phyloP scores from a whole-genome alignment of 1,140 invertebrate genomes.

The Kradibia gibbosae region DNA sequence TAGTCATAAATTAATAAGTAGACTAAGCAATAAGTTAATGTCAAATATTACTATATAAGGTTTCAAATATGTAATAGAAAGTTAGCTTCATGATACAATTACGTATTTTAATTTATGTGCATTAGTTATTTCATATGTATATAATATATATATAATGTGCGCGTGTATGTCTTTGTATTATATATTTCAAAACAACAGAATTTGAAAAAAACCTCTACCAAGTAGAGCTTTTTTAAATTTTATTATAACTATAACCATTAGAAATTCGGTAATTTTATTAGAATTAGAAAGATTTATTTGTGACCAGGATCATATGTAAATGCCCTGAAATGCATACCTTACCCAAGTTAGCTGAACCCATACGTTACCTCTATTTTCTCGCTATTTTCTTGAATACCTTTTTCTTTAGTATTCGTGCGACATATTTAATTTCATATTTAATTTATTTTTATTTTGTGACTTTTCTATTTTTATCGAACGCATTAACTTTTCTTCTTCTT shows the following conservation, averaged over 20 bases:
- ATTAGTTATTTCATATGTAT: background rate
- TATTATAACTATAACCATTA: background rate
- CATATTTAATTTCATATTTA: slow-evolving; percentile 39
- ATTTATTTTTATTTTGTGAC: background rate
- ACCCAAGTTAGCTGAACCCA: slow-evolving; percentile 26
- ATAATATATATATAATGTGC: too few relatives aligned
- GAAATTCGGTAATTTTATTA: slow-evolving; percentile 36
- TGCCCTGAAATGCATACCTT: slow-evolving; percentile 31
- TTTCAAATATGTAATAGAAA: background rate
- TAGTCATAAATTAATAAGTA: too few relatives aligned
- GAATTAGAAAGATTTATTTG: slow-evolving; percentile 41
- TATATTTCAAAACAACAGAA: too few relatives aligned
- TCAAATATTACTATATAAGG: background rate
- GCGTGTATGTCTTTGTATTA: too few relatives aligned
- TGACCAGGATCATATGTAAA: slow-evolving; percentile 44
- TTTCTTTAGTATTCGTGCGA: slow-evolving; percentile 7
- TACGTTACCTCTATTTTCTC: slow-evolving; percentile 35
- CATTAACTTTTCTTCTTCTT: too few relatives aligned
- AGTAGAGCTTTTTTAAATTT: too few relatives aligned
- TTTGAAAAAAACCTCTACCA: too few relatives aligned
- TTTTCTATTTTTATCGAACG: too few relatives aligned
- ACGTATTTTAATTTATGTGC: background rate
- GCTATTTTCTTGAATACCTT: slow-evolving; percentile 42
- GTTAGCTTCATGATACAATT: background rate
- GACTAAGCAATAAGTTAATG: background rate